Evolutionary conservation across 2,888 invertebrate genomes (phyloP), one percentile per base, ranked within the genome.

Genomic region (Nycteola revayana): DNA sequence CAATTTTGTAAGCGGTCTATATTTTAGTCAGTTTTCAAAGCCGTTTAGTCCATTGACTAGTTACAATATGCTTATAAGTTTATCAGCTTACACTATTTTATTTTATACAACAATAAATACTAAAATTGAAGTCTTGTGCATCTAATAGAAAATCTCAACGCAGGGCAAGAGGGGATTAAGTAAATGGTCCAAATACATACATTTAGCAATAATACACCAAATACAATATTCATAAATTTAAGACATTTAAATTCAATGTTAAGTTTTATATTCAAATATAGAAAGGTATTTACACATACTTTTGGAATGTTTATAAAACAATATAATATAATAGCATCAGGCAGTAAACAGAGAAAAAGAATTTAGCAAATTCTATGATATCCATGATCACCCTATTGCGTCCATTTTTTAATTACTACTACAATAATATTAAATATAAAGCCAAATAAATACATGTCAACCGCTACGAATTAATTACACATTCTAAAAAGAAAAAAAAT

Each of bases 41-140:
- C 63, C 50, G 57, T 66, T 57, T 68, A 73, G 77, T 79, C 78
- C 54, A 58, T 55, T 76, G 76, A 81, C 79, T 80, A 78, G 75
- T 70, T 63, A 64, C 51, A 53, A 57, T 66, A 59, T 54, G 59
- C 54, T 61, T 68, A 62, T 48, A 56, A 34, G 49, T 56, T 52
- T 62, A 65, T 53, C 47, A 46, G 49, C 70, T 71, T 75, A 63
- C 44, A 46, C 65, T 66, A 64, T 58, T 60, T 38, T 59, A 59
- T 67, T 18, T 69, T 64, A 70, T 70, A 72, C 68, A 69, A 60
- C 42, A 60, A 66, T 61, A 60, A 65, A 64, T 53, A 60, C 61
- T 66, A 66, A 49, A 52, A 46, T 60, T 55, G 64, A 71, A 73
- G 72, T 78, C 69, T 82, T 81, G 77, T 80, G 81, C 81, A 76